Conservation (phyloP, 2,113 vertebrate genomes). For the Neopipo cinnamomea region DNA sequence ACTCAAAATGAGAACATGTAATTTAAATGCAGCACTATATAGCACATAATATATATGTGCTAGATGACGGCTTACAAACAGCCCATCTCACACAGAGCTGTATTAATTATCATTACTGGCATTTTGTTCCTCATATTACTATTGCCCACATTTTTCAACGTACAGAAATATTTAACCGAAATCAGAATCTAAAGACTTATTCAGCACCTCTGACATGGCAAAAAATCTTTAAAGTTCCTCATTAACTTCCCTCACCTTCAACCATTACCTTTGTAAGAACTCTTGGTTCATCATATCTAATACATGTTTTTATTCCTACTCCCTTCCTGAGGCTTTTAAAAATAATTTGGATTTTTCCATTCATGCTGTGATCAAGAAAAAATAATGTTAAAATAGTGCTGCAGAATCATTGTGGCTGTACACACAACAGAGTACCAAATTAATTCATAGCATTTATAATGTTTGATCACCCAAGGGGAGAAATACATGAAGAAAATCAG, state of each 20-base stretch:
- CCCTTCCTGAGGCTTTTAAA: not conserved
- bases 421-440: not conserved
- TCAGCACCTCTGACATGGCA: not conserved
- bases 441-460: constrained; percentile 19
- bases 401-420: not conserved
- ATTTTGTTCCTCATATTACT: not conserved
- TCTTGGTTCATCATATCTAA: not conserved
- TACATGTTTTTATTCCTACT: not conserved
- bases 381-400: not conserved
- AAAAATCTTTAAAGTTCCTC: not conserved
- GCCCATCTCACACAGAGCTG: not conserved
- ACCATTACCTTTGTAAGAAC: not conserved
- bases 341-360: not conserved
- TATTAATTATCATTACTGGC: not conserved
- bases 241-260: not conserved
- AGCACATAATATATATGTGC: not conserved
- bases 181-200: not conserved
- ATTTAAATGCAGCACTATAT: not conserved
- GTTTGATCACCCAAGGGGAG: constrained; percentile 9
- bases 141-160: not conserved
- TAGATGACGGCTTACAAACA: not conserved
- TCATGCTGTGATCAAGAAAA: not conserved
- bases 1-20: not conserved
- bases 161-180: not conserved
- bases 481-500: not conserved